Evolutionary conservation across 2,113 vertebrate genomes (phyloP).

Genomic region (Ceyx cyanopectus): DNA sequence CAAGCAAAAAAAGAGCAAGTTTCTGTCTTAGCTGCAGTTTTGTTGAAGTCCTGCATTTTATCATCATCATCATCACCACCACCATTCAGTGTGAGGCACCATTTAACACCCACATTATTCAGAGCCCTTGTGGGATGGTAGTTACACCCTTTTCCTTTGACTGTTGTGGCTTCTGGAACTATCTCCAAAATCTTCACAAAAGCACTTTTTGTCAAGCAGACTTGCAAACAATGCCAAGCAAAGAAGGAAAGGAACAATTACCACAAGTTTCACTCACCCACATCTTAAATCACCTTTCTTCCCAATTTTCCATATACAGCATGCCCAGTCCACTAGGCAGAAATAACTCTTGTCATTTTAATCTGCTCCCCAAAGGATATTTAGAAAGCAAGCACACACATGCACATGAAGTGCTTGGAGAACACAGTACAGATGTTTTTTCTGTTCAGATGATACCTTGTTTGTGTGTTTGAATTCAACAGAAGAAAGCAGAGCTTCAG

Average conservation of each 20-base stretch:
- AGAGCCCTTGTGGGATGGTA: background rate
- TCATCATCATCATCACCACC: background rate
- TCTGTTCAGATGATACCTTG: conserved; percentile 68
- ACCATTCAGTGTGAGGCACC: background rate
- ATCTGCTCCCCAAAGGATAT: background rate
- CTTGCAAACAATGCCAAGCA: background rate
- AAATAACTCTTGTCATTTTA: background rate
- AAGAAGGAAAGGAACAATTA: conserved; percentile 2
- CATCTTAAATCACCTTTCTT: background rate
- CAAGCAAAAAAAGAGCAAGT: background rate
- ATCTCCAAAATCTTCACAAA: background rate
- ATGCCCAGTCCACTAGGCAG: background rate
- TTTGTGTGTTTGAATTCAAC: conserved; percentile 52
- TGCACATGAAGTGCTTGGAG: background rate
- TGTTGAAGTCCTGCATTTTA: background rate
- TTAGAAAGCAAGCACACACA: background rate
- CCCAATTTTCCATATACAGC: background rate
- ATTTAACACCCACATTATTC: background rate
- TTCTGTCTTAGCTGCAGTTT: background rate
- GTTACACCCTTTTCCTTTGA: background rate
- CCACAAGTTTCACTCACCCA: background rate
- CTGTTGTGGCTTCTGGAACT: background rate
- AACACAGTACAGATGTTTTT: background rate
- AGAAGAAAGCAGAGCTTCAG: conserved; percentile 31
- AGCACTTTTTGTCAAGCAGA: background rate